Conservation (phyloP, 2,797 vertebrate species). For the Naso thynnoides region DNA sequence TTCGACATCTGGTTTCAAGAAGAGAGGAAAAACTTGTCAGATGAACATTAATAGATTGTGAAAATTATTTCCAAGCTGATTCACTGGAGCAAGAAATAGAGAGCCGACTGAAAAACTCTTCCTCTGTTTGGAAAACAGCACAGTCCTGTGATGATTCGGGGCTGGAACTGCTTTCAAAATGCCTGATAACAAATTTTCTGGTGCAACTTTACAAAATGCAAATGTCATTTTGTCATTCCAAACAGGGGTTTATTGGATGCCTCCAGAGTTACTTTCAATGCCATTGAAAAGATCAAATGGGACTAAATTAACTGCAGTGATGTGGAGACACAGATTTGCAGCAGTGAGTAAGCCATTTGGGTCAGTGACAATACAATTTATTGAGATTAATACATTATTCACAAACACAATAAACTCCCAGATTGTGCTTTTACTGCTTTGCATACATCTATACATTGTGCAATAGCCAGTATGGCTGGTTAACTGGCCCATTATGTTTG, state of each 20-base stretch:
- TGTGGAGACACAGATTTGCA: background rate
- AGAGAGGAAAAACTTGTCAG: background rate
- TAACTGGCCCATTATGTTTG: background rate
- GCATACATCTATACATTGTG: background rate
- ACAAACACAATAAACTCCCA: background rate
- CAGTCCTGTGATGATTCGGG: background rate
- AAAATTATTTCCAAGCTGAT: slow-evolving; percentile 15
- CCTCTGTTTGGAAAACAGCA: slow-evolving; percentile 9
- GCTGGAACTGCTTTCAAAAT: slow-evolving; percentile 6
- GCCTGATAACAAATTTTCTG: slow-evolving; percentile 8
- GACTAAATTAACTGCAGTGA: slow-evolving; percentile 21
- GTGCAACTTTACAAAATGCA: slow-evolving; percentile 17
- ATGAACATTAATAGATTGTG: slow-evolving; percentile 34
- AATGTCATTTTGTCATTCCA: slow-evolving; percentile 27
- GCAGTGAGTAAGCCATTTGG: background rate
- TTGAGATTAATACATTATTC: background rate
- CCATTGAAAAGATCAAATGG: slow-evolving; percentile 10
- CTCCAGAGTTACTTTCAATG: slow-evolving; percentile 5
- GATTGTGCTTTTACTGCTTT: background rate
- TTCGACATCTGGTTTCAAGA: background rate
- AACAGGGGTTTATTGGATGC: background rate
- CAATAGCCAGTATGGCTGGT: background rate
- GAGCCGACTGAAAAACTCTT: slow-evolving; percentile 11
- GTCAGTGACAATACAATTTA: background rate
- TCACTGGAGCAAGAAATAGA: slow-evolving; percentile 39